These are phyloP conservation scores for Brachyistius frenatus DNA, from an alignment of 2,113 vertebrate genomes.

Conservation along the genomic window DNA sequence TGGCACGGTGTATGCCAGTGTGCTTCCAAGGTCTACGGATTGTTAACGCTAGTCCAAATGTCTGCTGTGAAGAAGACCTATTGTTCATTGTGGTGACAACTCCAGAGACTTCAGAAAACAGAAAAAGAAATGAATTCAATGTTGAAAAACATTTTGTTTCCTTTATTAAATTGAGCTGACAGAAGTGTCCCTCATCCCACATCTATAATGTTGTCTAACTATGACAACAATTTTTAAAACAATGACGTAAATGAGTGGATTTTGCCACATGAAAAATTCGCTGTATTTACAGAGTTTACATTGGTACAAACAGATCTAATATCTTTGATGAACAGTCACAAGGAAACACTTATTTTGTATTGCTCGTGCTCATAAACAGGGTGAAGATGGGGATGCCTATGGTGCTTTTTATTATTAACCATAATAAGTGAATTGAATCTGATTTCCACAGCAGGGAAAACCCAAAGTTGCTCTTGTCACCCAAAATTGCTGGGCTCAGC, in stretches of 20 bases:
- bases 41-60: neutral
- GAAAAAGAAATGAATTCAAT: neutral
- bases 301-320: too few relatives aligned
- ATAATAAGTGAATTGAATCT: constrained; percentile 3
- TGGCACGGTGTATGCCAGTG: neutral
- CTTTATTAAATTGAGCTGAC: neutral
- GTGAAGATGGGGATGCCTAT: neutral
- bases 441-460: constrained; percentile 3
- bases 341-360: neutral
- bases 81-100: neutral
- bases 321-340: too few relatives aligned
- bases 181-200: neutral
- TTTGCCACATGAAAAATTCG: too few relatives aligned
- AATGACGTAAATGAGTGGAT: too few relatives aligned
- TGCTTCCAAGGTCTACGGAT: neutral
- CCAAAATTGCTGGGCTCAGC: constrained; percentile 9
- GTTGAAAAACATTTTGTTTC: too few relatives aligned
- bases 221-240: too few relatives aligned
- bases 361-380: neutral
- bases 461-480: constrained; percentile 6
- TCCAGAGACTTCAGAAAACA: neutral
- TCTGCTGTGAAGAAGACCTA: neutral
- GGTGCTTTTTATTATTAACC: constrained; percentile 7
- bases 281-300: too few relatives aligned
- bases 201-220: too few relatives aligned